Percentiles rank a stretch among this genome's conserved stretches.
phyloP scores from a whole-genome alignment of 2,888 invertebrate species.

The Tachina fera region DNA sequence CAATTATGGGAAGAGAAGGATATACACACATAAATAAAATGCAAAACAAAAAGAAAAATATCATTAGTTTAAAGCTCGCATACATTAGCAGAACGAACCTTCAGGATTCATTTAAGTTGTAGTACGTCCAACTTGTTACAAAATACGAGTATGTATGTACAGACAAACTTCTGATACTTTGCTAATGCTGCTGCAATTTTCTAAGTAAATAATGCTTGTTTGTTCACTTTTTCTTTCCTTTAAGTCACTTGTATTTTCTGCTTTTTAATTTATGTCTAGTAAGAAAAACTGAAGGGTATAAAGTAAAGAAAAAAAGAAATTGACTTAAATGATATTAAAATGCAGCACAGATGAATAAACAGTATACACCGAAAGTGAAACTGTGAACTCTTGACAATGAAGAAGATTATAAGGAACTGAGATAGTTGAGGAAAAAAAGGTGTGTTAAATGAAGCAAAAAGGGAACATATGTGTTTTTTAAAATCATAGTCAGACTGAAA shows the following conservation, averaged over 20 bases:
- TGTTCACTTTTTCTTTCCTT: background rate
- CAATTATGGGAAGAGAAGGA: background rate
- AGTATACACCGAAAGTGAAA: too few relatives aligned
- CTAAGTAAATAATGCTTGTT: background rate
- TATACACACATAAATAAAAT: background rate
- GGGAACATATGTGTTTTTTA: too few relatives aligned
- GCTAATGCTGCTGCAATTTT: background rate
- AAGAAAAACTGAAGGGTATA: background rate
- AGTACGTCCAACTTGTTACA: conserved; percentile 7
- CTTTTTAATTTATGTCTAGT: background rate
- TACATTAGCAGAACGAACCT: conserved; percentile 55
- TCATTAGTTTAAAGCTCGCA: conserved; percentile 56
- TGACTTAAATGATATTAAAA: background rate
- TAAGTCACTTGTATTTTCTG: background rate
- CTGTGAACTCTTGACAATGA: too few relatives aligned
- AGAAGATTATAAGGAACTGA: too few relatives aligned
- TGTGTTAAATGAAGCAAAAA: too few relatives aligned
- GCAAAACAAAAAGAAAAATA: conserved; percentile 15
- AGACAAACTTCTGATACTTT: background rate
- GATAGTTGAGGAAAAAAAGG: too few relatives aligned
- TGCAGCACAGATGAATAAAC: background rate
- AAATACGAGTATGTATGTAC: background rate
- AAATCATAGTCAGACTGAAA: too few relatives aligned
- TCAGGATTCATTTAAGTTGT: conserved; percentile 54
- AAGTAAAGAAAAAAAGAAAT: background rate